phyloP scores from a whole-genome alignment of 2,113 vertebrate species.

The Brachyhypopomus gauderio region DNA sequence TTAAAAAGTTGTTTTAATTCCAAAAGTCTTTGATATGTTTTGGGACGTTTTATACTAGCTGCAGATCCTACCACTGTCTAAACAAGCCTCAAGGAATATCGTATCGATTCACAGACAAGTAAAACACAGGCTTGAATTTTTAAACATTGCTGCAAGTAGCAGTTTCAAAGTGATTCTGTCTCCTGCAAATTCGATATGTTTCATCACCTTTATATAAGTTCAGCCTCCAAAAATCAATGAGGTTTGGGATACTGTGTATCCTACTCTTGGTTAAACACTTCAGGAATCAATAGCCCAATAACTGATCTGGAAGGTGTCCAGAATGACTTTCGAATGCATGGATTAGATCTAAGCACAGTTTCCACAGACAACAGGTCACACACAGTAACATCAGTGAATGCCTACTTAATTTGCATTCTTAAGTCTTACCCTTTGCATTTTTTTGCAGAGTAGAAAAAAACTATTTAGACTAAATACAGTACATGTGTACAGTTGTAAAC shows the following conservation, averaged over 20 bases:
- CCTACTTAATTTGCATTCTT: too few relatives aligned
- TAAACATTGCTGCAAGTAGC: constrained; percentile 56
- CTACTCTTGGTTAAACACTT: constrained; percentile 66
- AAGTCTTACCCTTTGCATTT: not conserved
- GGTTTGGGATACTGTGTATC: constrained; percentile 63
- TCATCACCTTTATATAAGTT: constrained; percentile 59
- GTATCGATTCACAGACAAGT: constrained; percentile 36
- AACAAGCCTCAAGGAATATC: constrained; percentile 22
- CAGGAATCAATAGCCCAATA: constrained; percentile 73
- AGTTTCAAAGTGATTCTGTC: constrained; percentile 56
- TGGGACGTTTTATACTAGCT: not conserved
- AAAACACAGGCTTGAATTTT: constrained; percentile 49
- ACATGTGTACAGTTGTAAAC: constrained; percentile 18
- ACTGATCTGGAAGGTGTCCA: constrained; percentile 58
- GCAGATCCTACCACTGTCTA: not conserved
- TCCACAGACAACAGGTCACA: not conserved
- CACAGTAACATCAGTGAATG: not conserved
- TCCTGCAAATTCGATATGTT: constrained; percentile 59
- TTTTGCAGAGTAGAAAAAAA: not conserved
- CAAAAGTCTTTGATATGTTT: not conserved
- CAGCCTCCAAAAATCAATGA: constrained; percentile 65
- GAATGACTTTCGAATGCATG: constrained; percentile 41
- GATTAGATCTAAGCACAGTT: constrained; percentile 17
- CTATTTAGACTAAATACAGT: not conserved
- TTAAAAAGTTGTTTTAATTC: constrained; percentile 12